Base-by-base conservation (phyloP, 2,888 invertebrate genomes). In the Tyria jacobaeae region DNA sequence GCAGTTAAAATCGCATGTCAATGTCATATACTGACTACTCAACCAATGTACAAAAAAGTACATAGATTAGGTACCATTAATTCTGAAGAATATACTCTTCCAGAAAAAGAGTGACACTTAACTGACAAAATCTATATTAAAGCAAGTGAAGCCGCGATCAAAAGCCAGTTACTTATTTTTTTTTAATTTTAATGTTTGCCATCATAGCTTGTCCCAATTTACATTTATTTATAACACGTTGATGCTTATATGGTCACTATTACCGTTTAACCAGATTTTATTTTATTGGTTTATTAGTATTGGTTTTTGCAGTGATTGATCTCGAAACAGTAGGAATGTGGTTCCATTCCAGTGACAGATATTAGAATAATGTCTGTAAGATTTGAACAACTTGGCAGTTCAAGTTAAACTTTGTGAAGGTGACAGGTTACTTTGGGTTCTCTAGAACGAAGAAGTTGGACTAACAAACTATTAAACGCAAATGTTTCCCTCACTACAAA, bases 181-280 rank as follows among this genome's bases (percentile, higher is more conserved):
- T 21, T 44, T 4, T 21, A 21, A 44, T 12, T 44, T 44, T 21
- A 21, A 21, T 4, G 12, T 44, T 3, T 44, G 44, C 10, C 44
- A 21, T 44, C 17, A 44, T 44, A 44, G 44, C 44, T 21, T 44
- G 44, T 21, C 44, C 21, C 21, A 21, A 44, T 21, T 44, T 21
- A 44, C 44, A 21, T 21, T 21, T 10, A 21, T 3, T 44, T 44
- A 12, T 44, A 12, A 21, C 10, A 44, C 21, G 21, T 10, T 12
- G 1, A 21, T 44, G 12, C 44, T 44, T 44, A 21, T 21, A 44
- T 44, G 44, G 44, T 44, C 2, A 44, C 44, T 44, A 7, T 21
- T 44, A 44, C 44, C 44, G 44, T 44, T 31, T 31, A 44, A 44
- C 12, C 44, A 44, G 44, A 44, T 44, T 44, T n/a, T n/a, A n/a